These are phyloP conservation scores for Aegotheles bennettii DNA, from an alignment of 2,113 vertebrate species.

Conservation along the genomic window DNA sequence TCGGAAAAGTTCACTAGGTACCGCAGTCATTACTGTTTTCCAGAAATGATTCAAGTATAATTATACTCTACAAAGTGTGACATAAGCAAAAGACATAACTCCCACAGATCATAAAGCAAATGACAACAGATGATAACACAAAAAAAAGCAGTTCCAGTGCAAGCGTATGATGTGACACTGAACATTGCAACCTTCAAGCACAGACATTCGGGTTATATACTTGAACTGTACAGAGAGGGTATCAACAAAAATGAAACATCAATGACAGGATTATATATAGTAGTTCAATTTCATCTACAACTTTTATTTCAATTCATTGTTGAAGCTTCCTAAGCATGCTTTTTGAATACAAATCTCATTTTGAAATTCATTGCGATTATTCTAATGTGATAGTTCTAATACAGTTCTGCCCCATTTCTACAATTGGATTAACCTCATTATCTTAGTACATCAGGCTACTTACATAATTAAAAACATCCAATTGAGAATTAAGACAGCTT, in stretches of 20 bases:
- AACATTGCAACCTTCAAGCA: not conserved
- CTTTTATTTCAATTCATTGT: not conserved
- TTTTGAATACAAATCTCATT: not conserved
- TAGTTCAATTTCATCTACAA: not conserved
- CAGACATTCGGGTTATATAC: not conserved
- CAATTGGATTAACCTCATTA: not conserved
- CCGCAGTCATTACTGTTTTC: not conserved
- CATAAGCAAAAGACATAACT: not conserved
- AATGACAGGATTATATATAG: not conserved
- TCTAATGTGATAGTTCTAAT: not conserved
- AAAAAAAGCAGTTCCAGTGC: not conserved
- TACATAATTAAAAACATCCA: not conserved
- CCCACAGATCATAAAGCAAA: not conserved
- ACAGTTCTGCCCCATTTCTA: not conserved
- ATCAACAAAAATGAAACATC: not conserved
- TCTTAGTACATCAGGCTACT: not conserved
- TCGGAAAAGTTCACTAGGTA: not conserved
- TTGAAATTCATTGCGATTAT: not conserved
- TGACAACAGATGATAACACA: not conserved
- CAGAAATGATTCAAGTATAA: not conserved
- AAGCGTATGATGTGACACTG: not conserved
- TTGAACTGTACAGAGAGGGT: not conserved
- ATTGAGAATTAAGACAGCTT: not conserved
- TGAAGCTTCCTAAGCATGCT: not conserved
- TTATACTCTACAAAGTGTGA: rapidly evolving